phyloP scores from a whole-genome alignment of 2,797 vertebrate genomes.

The Danio tinwini region DNA sequence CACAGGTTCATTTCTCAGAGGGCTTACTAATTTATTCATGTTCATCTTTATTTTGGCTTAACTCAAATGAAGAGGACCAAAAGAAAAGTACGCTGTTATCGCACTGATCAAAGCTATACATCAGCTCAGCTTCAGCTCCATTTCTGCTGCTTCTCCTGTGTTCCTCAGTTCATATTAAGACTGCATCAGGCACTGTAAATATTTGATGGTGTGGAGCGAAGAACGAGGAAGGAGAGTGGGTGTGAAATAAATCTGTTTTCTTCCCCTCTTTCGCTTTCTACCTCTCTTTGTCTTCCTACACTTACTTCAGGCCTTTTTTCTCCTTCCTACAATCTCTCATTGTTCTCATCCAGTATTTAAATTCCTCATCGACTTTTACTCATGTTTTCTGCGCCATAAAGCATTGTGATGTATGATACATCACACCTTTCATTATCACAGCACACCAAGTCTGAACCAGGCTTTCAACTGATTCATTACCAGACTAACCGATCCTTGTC shows the following conservation, averaged over 20 bases:
- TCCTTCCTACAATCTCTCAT: slow-evolving; percentile 28
- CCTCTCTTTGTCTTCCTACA: slow-evolving; percentile 42
- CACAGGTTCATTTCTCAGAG: neutral
- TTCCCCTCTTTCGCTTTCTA: slow-evolving; percentile 54
- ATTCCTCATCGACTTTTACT: neutral
- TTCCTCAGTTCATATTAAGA: slow-evolving; percentile 71
- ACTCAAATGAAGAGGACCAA: slow-evolving; percentile 13
- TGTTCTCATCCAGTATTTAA: slow-evolving; percentile 31
- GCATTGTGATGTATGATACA: slow-evolving; percentile 52
- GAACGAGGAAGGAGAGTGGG: slow-evolving; percentile 70
- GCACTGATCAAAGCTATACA: slow-evolving; percentile 26
- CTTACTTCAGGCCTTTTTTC: slow-evolving; percentile 31
- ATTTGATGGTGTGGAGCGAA: slow-evolving; percentile 73
- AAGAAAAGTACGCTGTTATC: slow-evolving; percentile 15
- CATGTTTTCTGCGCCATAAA: slow-evolving; percentile 36
- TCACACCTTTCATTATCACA: slow-evolving; percentile 47
- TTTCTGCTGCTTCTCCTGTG: slow-evolving; percentile 60
- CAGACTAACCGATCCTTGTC: slow-evolving; percentile 19
- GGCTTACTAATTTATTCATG: slow-evolving; percentile 11
- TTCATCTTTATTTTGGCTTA: slow-evolving; percentile 16
- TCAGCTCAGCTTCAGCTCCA: slow-evolving; percentile 29
- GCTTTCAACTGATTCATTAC: slow-evolving; percentile 39
- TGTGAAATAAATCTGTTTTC: slow-evolving; percentile 66
- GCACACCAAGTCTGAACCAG: slow-evolving; percentile 6
- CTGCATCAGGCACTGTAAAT: slow-evolving; percentile 75